phyloP scores from a whole-genome alignment of 2,797 vertebrate genomes.

The Bradypodion pumilum region DNA sequence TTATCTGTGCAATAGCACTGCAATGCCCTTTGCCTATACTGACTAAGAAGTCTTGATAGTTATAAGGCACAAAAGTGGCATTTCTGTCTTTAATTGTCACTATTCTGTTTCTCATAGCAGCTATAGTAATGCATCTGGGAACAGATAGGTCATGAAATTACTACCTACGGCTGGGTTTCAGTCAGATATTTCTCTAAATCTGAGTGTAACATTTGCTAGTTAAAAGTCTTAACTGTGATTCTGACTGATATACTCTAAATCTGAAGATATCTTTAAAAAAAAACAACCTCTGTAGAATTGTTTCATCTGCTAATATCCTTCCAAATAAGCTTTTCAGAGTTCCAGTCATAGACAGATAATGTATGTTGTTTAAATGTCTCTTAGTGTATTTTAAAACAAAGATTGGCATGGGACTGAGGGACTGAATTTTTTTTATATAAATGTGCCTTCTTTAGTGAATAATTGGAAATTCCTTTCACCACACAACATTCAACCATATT shows the following conservation, averaged over 20 bases:
- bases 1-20: no score
- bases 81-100: not conserved
- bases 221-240: not conserved
- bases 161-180: not conserved
- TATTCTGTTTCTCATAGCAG: not conserved
- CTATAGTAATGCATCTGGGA: not conserved
- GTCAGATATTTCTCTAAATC: not conserved
- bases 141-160: not conserved
- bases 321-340: not conserved
- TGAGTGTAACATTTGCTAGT: not conserved
- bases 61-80: no score
- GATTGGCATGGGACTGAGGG: not conserved
- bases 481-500: not conserved
- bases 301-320: not conserved
- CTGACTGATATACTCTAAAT: not conserved
- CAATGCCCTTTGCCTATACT: no score
- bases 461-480: not conserved
- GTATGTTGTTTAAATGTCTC: not conserved
- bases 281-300: not conserved
- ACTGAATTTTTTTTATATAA: no score
- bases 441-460: slow-evolving; percentile 11
- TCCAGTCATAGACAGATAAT: not conserved
- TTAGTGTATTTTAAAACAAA: not conserved
- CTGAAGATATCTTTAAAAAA: slow-evolving; percentile 36
- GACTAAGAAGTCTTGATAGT: no score